Base-by-base conservation (phyloP, 2,888 invertebrate species). In the Lasioglossum calceatum region DNA sequence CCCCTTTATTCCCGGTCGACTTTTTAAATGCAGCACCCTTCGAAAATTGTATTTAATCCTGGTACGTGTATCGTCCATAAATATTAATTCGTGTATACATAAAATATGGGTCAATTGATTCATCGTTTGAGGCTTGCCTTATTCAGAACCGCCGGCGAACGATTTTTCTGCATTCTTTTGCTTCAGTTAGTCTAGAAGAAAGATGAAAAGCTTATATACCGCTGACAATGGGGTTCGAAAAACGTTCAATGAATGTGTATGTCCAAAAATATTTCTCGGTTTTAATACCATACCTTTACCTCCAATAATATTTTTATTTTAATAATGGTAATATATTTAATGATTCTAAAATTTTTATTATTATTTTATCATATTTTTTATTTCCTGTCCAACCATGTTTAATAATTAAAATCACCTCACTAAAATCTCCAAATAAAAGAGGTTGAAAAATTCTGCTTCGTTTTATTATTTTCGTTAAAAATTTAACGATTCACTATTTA, bases 71-170 rank as follows among this genome's bases (percentile, higher is more conserved):
- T 82, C 47, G 19, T n/a, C 32, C 54, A 77, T 84, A 80, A 85
- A 84, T 80, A 77, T 84, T 85, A 77, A 77, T 80, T 44, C 42
- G 12, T 32, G 64, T 39, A 16, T 77, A 77, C 27, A 36, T 44
- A 67, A 84, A 84, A 84, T 84, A 74, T 58, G 47, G 73, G 85
- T 84, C 84, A 58, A 84, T 77, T 54, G 84, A 84, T 84, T 72
- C 75, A n/a, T 47, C 50, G 75, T 75, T 54, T 44, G 71, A 58
- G 58, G 50, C 42, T 14, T 19, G 32, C 47, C 58, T 54, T 64
- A 39, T 81, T 82, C 75, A 75, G 64, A 42, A 42, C 3, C 58
- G 7, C 32, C 67, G 23, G n/a, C 2, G 16, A n/a, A 47, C 42
- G 71, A 14, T 47, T 36, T 19, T 19, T 44, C 14, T n/a, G n/a